These are phyloP conservation scores for Limnephilus lunatus DNA, from an alignment of 2,888 invertebrate genomes.

Conservation along the genomic window DNA sequence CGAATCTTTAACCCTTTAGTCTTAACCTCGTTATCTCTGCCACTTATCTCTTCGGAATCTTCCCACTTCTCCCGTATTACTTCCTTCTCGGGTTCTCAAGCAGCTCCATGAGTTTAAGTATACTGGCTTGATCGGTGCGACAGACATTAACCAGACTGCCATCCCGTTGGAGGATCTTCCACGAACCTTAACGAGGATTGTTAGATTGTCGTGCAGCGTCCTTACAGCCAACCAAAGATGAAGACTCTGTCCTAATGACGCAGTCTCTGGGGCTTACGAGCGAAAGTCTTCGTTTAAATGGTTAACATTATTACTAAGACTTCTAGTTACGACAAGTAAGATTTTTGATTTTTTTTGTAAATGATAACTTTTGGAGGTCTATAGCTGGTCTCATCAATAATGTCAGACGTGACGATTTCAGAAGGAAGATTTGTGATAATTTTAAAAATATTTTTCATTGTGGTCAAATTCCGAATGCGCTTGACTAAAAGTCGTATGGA, in stretches of 20 bases:
- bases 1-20: neutral
- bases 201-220: neutral
- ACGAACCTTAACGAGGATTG: neutral
- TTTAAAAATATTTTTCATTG: too few species aligned
- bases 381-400: too few species aligned
- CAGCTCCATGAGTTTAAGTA: neutral
- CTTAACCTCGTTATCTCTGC: neutral
- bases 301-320: neutral
- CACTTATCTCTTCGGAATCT: neutral
- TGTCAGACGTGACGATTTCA: too few species aligned
- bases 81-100: neutral
- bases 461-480: too few species aligned
- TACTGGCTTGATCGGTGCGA: slow-evolving; percentile 13
- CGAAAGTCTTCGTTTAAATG: neutral
- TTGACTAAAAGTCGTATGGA: too few species aligned
- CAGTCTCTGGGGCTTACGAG: slow-evolving; percentile 4
- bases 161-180: neutral
- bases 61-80: neutral
- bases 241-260: slow-evolving; percentile 3
- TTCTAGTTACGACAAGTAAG: neutral
- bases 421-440: too few species aligned
- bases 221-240: slow-evolving; percentile 19
- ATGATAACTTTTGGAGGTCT: neutral
- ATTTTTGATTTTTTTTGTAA: too few species aligned
- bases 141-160: slow-evolving; percentile 2